Conservation (phyloP, 2,797 vertebrate genomes). For the Chiroxiphia lanceolata region DNA sequence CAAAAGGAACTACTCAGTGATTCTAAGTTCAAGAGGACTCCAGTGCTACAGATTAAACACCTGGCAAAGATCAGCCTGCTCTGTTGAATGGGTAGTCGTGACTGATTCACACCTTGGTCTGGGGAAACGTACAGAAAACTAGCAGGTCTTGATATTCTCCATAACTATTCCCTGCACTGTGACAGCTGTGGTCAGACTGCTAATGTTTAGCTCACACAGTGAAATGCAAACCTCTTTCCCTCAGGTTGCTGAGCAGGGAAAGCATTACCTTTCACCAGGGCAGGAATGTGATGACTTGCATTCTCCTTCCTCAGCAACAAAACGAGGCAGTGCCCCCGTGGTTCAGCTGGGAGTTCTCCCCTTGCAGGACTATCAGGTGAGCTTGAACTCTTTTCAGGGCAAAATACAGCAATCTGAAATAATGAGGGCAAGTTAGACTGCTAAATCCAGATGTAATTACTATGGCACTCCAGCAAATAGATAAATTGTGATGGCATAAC, state of each 20-base stretch:
- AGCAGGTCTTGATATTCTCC: background rate
- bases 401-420: conserved; percentile 72
- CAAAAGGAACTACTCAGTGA: background rate
- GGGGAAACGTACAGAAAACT: background rate
- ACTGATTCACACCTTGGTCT: background rate
- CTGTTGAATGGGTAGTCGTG: background rate
- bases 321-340: conserved; percentile 64
- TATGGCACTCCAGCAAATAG: background rate
- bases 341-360: background rate
- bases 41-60: background rate
- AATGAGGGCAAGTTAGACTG: background rate
- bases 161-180: background rate
- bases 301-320: conserved; percentile 80
- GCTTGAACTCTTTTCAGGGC: conserved; percentile 37
- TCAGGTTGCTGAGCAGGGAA: background rate
- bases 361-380: background rate
- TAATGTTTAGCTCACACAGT: background rate
- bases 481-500: background rate
- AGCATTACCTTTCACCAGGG: conserved; percentile 71
- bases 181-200: background rate
- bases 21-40: background rate
- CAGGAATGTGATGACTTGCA: conserved; percentile 54
- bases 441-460: background rate
- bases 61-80: background rate
- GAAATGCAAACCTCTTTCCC: background rate